Evolutionary conservation across 2,113 vertebrate genomes (phyloP).

Genomic region (Carollia perspicillata): DNA sequence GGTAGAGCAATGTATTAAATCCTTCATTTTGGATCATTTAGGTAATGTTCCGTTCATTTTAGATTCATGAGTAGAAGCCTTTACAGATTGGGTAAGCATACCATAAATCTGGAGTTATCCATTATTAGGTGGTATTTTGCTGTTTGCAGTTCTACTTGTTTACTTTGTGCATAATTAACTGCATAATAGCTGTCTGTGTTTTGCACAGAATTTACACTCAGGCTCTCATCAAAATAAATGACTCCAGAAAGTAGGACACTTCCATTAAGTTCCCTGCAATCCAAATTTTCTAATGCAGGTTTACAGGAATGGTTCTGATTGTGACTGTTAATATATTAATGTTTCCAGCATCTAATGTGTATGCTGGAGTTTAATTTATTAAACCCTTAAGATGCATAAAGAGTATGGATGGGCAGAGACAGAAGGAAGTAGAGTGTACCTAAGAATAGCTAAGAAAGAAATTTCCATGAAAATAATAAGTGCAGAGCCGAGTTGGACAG

Average conservation of each 20-base stretch:
- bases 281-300: slow-evolving; percentile 72
- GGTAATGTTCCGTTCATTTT: slow-evolving; percentile 92
- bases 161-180: slow-evolving; percentile 88
- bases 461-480: slow-evolving; percentile 81
- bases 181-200: slow-evolving; percentile 83
- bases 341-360: slow-evolving; percentile 42
- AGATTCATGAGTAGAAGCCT: slow-evolving; percentile 87
- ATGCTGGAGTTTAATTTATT: slow-evolving; percentile 64
- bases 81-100: slow-evolving; percentile 84
- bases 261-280: slow-evolving; percentile 76
- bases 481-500: slow-evolving; percentile 54
- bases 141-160: slow-evolving; percentile 86
- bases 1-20: slow-evolving; percentile 87
- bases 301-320: slow-evolving; percentile 68
- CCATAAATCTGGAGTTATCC: slow-evolving; percentile 87
- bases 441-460: slow-evolving; percentile 61
- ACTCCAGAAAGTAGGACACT: slow-evolving; percentile 79
- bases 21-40: slow-evolving; percentile 90
- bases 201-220: slow-evolving; percentile 78
- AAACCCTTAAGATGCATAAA: slow-evolving; percentile 50
- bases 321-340: slow-evolving; percentile 17
- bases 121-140: slow-evolving; percentile 85
- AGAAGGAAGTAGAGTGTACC: slow-evolving; percentile 53
- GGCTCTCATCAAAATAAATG: slow-evolving; percentile 79
- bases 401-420: not conserved